These are phyloP conservation scores for Gorsachius goisagi DNA, from an alignment of 2,113 vertebrate genomes.

Conservation along the genomic window DNA sequence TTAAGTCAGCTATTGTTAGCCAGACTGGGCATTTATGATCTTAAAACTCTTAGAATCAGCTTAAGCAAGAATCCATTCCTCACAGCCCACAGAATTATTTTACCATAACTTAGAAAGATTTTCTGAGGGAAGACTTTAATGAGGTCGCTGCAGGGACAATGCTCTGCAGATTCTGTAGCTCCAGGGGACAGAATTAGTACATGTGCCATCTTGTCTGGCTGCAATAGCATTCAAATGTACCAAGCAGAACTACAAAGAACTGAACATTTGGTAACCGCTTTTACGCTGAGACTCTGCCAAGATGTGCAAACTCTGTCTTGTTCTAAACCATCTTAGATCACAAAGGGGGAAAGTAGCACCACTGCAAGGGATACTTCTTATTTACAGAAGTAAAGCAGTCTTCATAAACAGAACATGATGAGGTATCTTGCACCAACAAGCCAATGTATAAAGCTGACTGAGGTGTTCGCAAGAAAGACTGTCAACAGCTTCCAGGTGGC, in stretches of 20 bases:
- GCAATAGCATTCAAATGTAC: background rate
- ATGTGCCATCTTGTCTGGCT: background rate
- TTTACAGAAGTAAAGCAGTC: background rate
- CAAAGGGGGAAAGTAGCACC: background rate
- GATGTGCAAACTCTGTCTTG: background rate
- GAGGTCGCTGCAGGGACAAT: background rate
- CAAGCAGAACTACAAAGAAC: background rate
- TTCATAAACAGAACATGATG: background rate
- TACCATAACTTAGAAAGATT: background rate
- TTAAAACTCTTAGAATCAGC: background rate
- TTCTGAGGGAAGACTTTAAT: background rate
- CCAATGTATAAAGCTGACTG: background rate
- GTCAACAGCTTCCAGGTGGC: background rate
- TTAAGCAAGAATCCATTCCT: background rate
- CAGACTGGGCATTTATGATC: background rate
- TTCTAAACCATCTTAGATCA: background rate
- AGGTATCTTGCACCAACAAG: rapidly evolving
- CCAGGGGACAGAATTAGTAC: background rate
- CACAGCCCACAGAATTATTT: background rate
- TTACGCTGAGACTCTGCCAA: background rate
- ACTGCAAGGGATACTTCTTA: background rate
- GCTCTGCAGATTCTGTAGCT: background rate
- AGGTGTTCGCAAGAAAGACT: background rate
- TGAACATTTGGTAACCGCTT: background rate
- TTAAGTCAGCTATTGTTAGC: background rate